A percentile compares a stretch with the other conserved stretches of the same genome.
Conservation (phyloP, 2,888 invertebrate genomes). For the Yponomeuta evonymella region DNA sequence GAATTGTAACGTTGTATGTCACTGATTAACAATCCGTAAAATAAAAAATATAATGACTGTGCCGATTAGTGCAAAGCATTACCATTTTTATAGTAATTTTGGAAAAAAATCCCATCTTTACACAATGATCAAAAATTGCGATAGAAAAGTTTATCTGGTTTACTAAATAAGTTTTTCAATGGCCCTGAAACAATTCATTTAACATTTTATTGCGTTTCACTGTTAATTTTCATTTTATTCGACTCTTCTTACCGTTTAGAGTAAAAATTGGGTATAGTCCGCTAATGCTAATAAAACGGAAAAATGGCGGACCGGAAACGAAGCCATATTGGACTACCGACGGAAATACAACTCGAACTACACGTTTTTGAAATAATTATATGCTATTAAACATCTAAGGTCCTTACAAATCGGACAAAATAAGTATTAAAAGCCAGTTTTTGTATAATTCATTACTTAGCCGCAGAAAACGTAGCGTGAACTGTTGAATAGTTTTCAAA, state of each 20-base stretch:
- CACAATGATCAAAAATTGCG: neutral
- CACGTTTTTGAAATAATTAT: slow-evolving; percentile 12
- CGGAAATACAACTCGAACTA: slow-evolving; percentile 18
- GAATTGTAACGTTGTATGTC: slow-evolving; percentile 10
- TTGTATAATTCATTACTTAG: neutral
- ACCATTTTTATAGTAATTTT: neutral
- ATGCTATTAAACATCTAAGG: neutral
- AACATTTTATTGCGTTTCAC: too few relatives aligned
- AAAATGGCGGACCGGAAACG: slow-evolving; percentile 24
- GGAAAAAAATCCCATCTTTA: neutral
- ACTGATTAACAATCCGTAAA: slow-evolving; percentile 14
- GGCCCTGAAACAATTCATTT: neutral
- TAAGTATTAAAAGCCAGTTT: neutral
- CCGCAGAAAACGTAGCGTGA: slow-evolving; percentile 9
- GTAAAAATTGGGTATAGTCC: slow-evolving; percentile 18
- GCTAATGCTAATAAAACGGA: neutral
- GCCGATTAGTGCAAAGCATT: neutral
- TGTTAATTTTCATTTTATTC: too few relatives aligned
- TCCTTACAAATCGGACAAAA: neutral
- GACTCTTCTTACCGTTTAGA: too few relatives aligned
- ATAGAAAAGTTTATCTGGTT: too few relatives aligned
- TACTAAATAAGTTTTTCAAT: too few relatives aligned
- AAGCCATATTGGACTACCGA: slow-evolving; percentile 23
- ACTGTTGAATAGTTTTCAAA: slow-evolving; percentile 5
- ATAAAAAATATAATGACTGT: neutral